Evolutionary conservation across 2,888 invertebrate species (phyloP), one percentile per base, ranked within the genome.

Genomic region (Toxonevra muliebris): DNA sequence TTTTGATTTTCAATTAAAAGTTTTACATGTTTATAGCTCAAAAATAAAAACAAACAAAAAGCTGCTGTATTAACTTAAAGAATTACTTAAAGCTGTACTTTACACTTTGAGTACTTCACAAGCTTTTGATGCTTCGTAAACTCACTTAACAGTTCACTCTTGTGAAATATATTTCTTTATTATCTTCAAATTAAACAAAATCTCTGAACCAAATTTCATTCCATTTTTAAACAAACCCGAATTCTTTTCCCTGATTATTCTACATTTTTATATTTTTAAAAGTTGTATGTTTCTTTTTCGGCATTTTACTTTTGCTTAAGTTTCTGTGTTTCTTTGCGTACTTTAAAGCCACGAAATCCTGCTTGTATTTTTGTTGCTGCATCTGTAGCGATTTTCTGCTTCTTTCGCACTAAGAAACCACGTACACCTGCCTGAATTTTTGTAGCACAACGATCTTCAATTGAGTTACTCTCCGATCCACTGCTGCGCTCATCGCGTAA

Each of bases 291-390:
- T 58, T 42, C 58, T 15, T 43, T 17, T 15, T 13, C 30, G 40
- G 19, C 13, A 50, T 59, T 68, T 73, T 77, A 82, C 52, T 79
- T 76, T 61, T 82, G 79, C 65, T 82, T 82, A 13, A 82, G 54
- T 61, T 84, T 80, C 66, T 83, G 79, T 5, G 79, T 74, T 52
- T 84, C 84, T 69, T 84, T 84, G 43, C 86, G 82, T 30, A 79
- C 82, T 74, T 84, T 85, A 67, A 85, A 86, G n/a, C 85, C 86
- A n/a, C 86, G 83, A 76, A 85, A 86, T 19, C 83, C 79, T 0
- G 86, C 85, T 71, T 86, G 86, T 66, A 86, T 86, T 76, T 86
- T 86, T 1, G 84, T 84, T 0, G 86, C 86, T 4, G 86, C 86
- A 71, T 85, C 84, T 7, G 79, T 73, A 15, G 80, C 84, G 57